Conservation (phyloP, 1,140 invertebrate species). For the Nasonia vitripennis region DNA sequence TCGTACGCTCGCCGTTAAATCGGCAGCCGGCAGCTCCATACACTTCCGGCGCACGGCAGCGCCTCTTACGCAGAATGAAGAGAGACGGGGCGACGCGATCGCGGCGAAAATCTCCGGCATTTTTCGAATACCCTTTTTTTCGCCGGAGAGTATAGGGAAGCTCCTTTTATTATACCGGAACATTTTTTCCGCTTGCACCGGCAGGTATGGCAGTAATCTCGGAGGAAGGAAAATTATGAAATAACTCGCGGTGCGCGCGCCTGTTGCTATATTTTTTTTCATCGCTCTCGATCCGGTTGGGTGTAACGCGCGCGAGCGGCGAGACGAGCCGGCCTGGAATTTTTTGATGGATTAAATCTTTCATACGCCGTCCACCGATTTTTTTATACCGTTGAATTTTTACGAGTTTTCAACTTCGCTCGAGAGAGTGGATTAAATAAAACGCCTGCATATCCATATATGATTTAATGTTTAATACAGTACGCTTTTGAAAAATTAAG, state of each 20-base stretch:
- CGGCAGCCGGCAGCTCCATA: slow-evolving; percentile 52
- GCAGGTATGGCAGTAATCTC: slow-evolving; percentile 20
- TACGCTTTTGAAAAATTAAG: background rate
- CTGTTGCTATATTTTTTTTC: background rate
- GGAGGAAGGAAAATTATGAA: slow-evolving; percentile 37
- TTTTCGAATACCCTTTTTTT: slow-evolving; percentile 39
- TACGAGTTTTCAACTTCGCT: background rate
- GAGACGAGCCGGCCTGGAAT: background rate
- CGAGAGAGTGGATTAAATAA: background rate
- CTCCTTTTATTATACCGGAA: background rate
- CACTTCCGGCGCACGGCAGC: slow-evolving; percentile 8
- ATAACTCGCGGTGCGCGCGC: slow-evolving; percentile 6
- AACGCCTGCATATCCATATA: too few species aligned
- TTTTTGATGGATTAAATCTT: background rate
- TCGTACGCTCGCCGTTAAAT: slow-evolving; percentile 58
- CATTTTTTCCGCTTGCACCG: background rate
- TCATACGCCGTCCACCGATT: background rate
- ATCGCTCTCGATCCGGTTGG: background rate
- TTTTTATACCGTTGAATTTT: too few species aligned
- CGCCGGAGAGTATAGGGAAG: background rate
- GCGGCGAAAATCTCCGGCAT: slow-evolving; percentile 31
- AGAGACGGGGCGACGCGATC: background rate
- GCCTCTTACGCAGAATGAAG: slow-evolving; percentile 37
- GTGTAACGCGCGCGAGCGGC: background rate
- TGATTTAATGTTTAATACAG: background rate